Evolutionary conservation across 1,140 invertebrate genomes (phyloP).

Genomic region (Zaprionus vittiger): DNA sequence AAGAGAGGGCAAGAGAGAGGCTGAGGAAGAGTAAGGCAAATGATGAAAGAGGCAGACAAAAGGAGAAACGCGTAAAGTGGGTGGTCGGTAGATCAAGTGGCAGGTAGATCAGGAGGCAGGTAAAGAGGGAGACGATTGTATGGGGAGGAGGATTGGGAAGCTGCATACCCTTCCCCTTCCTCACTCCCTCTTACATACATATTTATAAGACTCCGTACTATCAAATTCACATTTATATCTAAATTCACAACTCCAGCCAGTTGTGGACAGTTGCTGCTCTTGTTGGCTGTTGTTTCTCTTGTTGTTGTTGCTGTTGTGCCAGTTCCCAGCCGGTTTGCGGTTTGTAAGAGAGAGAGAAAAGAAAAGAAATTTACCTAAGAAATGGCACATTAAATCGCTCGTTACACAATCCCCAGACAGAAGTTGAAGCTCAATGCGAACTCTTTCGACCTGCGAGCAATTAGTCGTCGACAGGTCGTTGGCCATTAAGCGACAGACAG

Average conservation of each 20-base stretch:
- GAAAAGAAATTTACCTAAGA: constrained; percentile 26
- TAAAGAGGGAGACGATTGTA: no score
- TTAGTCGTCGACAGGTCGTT: constrained; percentile 68
- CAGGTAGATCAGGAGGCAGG: no score
- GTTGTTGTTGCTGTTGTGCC: constrained; percentile 5
- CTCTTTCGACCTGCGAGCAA: constrained; percentile 26
- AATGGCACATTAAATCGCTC: constrained; percentile 24
- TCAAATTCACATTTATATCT: constrained; percentile 14
- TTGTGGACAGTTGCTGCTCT: not conserved
- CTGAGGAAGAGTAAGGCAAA: no score
- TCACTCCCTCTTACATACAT: no score
- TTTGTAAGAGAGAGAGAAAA: not conserved
- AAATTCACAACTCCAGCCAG: not conserved
- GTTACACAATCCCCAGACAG: constrained; percentile 26
- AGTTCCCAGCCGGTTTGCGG: constrained; percentile 38
- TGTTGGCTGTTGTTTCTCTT: constrained; percentile 1
- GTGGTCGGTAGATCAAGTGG: no score
- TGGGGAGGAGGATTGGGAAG: no score
- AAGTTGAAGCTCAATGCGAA: constrained; percentile 7
- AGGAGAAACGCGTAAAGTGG: no score
- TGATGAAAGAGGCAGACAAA: no score
- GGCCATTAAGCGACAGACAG: constrained; percentile 43
- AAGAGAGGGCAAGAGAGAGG: no score
- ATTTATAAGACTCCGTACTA: constrained; percentile 4
- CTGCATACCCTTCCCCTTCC: not conserved